phyloP scores from a whole-genome alignment of 2,888 invertebrate genomes.

The Campoplex capitator region DNA sequence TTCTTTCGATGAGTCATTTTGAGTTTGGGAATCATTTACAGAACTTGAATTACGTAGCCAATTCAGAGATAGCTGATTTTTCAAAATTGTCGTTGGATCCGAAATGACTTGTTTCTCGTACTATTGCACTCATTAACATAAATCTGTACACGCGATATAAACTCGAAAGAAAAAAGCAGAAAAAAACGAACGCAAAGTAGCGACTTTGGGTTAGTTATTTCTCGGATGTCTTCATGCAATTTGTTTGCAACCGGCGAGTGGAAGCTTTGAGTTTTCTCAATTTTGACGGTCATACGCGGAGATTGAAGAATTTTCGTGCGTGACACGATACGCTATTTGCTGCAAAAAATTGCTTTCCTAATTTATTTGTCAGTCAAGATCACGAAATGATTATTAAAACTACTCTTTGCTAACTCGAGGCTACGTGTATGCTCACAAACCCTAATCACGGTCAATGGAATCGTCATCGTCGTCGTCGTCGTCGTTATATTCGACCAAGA shows the following conservation, averaged over 20 bases:
- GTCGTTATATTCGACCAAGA: background rate
- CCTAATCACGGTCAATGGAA: constrained; percentile 10
- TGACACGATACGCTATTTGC: constrained; percentile 66
- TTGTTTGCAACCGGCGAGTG: background rate
- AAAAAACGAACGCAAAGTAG: too few species aligned
- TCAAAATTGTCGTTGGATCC: background rate
- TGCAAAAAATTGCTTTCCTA: constrained; percentile 67
- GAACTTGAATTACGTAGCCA: too few species aligned
- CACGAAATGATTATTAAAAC: constrained; percentile 43
- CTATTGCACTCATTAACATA: background rate
- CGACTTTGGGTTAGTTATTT: constrained; percentile 6
- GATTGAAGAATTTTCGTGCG: constrained; percentile 19
- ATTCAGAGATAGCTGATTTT: background rate
- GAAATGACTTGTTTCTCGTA: background rate
- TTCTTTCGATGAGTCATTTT: too few species aligned
- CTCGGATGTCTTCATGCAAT: too few species aligned
- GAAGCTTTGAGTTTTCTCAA: background rate
- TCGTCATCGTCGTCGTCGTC: background rate
- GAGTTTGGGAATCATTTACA: too few species aligned
- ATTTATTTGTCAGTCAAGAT: constrained; percentile 69
- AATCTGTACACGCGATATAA: constrained; percentile 11
- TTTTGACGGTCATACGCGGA: background rate
- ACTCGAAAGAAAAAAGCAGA: background rate
- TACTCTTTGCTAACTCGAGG: background rate
- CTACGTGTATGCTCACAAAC: background rate